Evolutionary conservation across 37 sponge, comb jelly and placozoan genomes (phyloP), one percentile per base, ranked within the genome.

Genomic region (Crambe crambe): DNA sequence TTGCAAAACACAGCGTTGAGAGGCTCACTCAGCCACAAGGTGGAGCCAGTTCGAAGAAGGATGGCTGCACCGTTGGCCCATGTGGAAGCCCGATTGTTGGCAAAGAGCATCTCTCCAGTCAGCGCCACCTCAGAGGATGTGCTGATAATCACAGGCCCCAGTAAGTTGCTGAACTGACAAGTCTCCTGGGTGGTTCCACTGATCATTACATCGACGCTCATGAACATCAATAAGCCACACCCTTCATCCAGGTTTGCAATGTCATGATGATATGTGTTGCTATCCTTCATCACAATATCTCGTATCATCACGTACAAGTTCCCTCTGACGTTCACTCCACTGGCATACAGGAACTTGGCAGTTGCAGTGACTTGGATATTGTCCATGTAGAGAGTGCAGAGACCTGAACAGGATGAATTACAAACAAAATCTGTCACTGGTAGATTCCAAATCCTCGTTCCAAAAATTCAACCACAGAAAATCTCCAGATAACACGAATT

Each of bases 41-140:
- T 30, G 23, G 77, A 76, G 2, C 30, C 59, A 36, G 25, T 47
- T n/a, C 37, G 22, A 43, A 83, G 56, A 23, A 47, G 6, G 2
- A 80, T 56, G 8, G 81, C 81, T 37, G 71, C 81, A 29, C 76
- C 76, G 37, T 4, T 60, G 23, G 76, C 42, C 76, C 76, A 76
- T 23, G 34, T 23, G 36, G 76, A 37, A 20, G 41, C 60, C 35
- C 23, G 0, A 15, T 12, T 58, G 42, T 76, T 76, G 6, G 22
- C 32, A 39, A 76, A 76, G 17, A 31, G 1, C 26, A 76, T 40
- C n/a, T 76, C 54, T 76, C 76, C 76, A 2, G 62, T 58, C n/a
- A 76, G 42, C 8, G 59, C 4, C 9, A 76, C 22, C 6, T 61
- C 23, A 12, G 76, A 27, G 2, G 34, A 29, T 36, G 3, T 17